phyloP scores from a whole-genome alignment of 1,140 invertebrate genomes.

The Odontomachus brunneus region DNA sequence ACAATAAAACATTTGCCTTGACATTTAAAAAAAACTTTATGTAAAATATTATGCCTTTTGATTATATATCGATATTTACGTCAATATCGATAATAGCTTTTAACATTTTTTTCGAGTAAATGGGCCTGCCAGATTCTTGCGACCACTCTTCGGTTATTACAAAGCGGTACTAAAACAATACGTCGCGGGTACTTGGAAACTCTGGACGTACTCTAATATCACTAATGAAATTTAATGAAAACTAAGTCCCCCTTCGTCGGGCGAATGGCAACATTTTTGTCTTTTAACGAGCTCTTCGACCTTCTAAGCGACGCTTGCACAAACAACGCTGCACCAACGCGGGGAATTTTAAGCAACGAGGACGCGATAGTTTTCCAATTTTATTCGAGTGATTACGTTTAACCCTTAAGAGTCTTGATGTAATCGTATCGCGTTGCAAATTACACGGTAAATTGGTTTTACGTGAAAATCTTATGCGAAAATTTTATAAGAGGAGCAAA shows the following conservation, averaged over 20 bases:
- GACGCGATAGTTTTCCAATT: neutral
- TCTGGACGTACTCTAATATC: slow-evolving; percentile 64
- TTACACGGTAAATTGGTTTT: neutral
- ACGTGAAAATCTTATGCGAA: neutral
- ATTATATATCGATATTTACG: no score
- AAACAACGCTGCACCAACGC: neutral
- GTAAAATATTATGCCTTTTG: no score
- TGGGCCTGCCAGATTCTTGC: neutral
- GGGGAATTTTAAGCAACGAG: slow-evolving; percentile 11
- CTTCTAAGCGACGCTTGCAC: neutral
- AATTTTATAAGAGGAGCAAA: neutral
- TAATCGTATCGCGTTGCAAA: neutral
- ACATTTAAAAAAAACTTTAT: no score
- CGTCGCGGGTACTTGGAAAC: slow-evolving; percentile 4
- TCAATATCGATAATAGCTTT: no score
- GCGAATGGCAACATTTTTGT: neutral
- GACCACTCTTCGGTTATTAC: slow-evolving; percentile 24
- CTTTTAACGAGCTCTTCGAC: neutral
- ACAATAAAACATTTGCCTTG: no score
- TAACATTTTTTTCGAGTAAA: neutral
- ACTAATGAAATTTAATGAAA: slow-evolving; percentile 43
- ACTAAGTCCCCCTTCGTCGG: neutral
- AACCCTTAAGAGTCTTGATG: slow-evolving; percentile 39
- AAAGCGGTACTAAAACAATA: slow-evolving; percentile 53
- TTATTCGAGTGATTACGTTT: slow-evolving; percentile 15